These are phyloP conservation scores for Latrodectus hesperus DNA, from an alignment of 2,888 invertebrate genomes.

Conservation along the genomic window DNA sequence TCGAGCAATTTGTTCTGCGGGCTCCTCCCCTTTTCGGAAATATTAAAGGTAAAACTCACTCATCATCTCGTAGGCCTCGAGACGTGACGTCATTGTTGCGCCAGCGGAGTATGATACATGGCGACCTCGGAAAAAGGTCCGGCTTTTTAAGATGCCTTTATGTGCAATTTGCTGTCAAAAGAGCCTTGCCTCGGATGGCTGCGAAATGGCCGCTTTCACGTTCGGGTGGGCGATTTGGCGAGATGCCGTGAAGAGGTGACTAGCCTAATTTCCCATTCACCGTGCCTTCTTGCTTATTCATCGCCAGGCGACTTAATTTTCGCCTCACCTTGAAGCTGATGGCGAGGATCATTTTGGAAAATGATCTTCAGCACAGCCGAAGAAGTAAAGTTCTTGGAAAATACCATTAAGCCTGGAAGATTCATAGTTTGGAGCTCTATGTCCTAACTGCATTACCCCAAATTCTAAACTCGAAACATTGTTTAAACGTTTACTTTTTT, in stretches of 20 bases:
- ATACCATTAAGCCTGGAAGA: no score
- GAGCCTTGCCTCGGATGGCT: background rate
- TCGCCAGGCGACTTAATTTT: conserved; percentile 5
- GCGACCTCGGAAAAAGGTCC: conserved; percentile 10
- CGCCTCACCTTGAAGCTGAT: background rate
- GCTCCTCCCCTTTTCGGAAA: conserved; percentile 3
- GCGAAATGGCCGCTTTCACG: background rate
- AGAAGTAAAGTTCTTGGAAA: no score
- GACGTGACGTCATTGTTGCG: conserved; percentile 24
- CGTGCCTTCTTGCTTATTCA: conserved; percentile 5
- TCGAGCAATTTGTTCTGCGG: conserved; percentile 27
- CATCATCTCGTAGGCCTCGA: conserved; percentile 7
- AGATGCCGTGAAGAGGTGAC: background rate
- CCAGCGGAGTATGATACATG: conserved; percentile 15
- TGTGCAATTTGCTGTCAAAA: background rate
- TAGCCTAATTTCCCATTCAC: background rate
- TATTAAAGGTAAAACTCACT: conserved; percentile 27
- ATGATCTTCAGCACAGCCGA: background rate
- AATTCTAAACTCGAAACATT: no score
- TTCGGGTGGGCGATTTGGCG: background rate
- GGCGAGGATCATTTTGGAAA: conserved; percentile 2
- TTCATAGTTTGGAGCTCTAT: no score
- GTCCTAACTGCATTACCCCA: no score
- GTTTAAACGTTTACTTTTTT: no score
- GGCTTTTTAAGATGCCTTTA: conserved; percentile 19